phyloP scores from a whole-genome alignment of 1,140 invertebrate genomes.

The Melipona quadrifasciata region DNA sequence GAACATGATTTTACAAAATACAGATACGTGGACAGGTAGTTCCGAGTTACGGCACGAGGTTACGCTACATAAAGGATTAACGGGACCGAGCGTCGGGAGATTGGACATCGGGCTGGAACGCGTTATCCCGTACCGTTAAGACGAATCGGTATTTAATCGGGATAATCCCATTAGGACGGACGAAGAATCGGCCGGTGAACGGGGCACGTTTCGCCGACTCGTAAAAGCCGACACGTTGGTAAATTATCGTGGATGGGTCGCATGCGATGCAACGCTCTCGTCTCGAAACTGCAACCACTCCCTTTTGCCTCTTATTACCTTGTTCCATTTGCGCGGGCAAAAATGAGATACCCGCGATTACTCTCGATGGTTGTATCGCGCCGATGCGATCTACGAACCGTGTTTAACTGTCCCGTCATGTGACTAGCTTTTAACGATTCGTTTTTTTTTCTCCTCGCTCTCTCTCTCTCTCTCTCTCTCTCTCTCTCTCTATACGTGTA shows the following conservation, averaged over 20 bases:
- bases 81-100: conserved; percentile 51
- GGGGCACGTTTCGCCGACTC: conserved; percentile 9
- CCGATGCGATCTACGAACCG: conserved; percentile 18
- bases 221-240: conserved; percentile 39
- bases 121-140: conserved; percentile 61
- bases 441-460: background rate
- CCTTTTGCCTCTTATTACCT: conserved; percentile 45
- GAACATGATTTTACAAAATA: too few relatives aligned
- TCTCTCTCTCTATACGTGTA: background rate
- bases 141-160: conserved; percentile 58
- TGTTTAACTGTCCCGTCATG: background rate
- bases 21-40: too few relatives aligned
- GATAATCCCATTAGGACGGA: conserved; percentile 60
- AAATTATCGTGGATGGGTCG: conserved; percentile 27
- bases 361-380: conserved; percentile 37
- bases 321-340: conserved; percentile 38
- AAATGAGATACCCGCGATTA: conserved; percentile 43
- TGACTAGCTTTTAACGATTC: background rate
- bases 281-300: conserved; percentile 29
- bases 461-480: background rate
- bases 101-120: conserved; percentile 37
- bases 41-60: too few relatives aligned
- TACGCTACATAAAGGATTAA: conserved; percentile 6
- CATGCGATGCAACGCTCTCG: conserved; percentile 27
- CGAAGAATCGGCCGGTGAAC: conserved; percentile 30